Evolutionary conservation across 1,140 invertebrate species (phyloP).

Genomic region (Heterodera schachtii): DNA sequence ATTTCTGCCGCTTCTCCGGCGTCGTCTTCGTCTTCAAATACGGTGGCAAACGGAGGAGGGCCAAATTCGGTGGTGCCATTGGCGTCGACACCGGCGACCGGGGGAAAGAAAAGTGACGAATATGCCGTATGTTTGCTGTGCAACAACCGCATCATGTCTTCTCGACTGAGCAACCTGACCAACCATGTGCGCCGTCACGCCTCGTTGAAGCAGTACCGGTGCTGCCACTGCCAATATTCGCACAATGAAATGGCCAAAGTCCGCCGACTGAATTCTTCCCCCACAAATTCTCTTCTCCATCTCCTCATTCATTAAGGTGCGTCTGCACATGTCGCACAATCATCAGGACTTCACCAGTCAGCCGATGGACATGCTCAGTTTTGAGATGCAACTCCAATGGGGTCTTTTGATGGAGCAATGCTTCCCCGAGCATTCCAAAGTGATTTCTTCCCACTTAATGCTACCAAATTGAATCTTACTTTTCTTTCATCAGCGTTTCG

Average conservation of each 20-base stretch:
- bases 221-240: conserved; percentile 29
- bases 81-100: background rate
- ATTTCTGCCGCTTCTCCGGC: background rate
- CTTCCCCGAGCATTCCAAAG: conserved; percentile 42
- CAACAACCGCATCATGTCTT: conserved; percentile 25
- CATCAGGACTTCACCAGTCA: conserved; percentile 30
- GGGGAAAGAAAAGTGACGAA: background rate
- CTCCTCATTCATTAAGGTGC: conserved; percentile 14
- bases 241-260: conserved; percentile 43
- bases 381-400: conserved; percentile 41
- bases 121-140: conserved; percentile 32
- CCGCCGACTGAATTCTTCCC: background rate
- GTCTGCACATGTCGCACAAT: conserved; percentile 35
- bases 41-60: background rate
- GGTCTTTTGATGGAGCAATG: conserved; percentile 39
- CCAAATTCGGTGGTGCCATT: background rate
- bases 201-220: conserved; percentile 38
- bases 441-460: background rate
- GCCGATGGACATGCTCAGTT: conserved; percentile 30
- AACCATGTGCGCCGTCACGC: conserved; percentile 38
- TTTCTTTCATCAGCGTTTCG: conserved; percentile 28
- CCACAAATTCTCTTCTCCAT: too few relatives aligned
- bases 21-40: background rate
- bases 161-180: conserved; percentile 25
- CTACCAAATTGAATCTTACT: background rate